Base-by-base conservation (phyloP, 2,888 invertebrate genomes). In the Noctua comes region DNA sequence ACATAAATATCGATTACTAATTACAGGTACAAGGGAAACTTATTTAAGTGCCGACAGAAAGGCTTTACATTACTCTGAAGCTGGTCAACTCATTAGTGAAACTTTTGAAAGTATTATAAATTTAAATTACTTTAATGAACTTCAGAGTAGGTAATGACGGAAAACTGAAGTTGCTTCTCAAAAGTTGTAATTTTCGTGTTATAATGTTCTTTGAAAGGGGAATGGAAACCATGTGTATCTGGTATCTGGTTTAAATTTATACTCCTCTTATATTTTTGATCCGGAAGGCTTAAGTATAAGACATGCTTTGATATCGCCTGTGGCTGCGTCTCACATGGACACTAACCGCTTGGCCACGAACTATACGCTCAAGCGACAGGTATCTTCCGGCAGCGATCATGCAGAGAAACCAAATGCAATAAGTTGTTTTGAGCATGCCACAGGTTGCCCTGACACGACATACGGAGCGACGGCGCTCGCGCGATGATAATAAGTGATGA, bases 21-120 rank as follows among this genome's bases (percentile, higher is more conserved):
- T 83, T 73, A 73, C 27, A 76, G 65, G 65, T 68, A 24, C 48
- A 51, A 76, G n/a, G 4, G 13, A 87, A 80, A 80, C 81, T 74
- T 70, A 66, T 72, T 48, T 51, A 83, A 79, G 70, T 79, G 48
- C 72, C 40, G 69, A 68, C 59, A 57, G 59, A 74, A 86, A 78
- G 68, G 68, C 64, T 85, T 88, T 76, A 48, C 66, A 69, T 76
- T 81, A 64, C 70, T 51, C 64, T 43, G 59, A 69, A 84, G 79
- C 76, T 71, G 86, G 80, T 80, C 88, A 80, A 74, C 69, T 65
- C 71, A 80, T 82, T 81, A 64, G 59, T 54, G 31, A n/a, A 77
- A 87, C 70, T 87, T 70, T 75, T 64, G 48, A 70, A 85, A 85
- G 87, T 79, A 85, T 86, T 86, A 85, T 76, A 81, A 85, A 77